Conservation (phyloP, 2,113 vertebrate genomes). For the Tragulus kanchil region DNA sequence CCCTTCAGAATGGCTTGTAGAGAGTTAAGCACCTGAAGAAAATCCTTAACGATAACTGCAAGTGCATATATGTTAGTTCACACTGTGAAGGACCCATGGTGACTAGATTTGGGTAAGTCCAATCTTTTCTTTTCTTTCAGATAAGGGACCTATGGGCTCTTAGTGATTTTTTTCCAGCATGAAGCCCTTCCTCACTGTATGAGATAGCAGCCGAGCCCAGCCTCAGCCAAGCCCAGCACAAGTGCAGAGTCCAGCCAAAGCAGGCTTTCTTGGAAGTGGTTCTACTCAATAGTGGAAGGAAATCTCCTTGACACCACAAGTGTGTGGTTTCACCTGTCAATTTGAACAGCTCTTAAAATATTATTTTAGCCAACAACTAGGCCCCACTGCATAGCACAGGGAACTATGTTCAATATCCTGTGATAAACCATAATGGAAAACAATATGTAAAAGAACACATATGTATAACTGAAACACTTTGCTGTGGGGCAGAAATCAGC, state of each 20-base stretch:
- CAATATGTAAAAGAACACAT: neutral
- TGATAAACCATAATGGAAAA: neutral
- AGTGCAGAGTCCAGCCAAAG: neutral
- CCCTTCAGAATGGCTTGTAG: neutral
- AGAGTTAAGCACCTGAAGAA: neutral
- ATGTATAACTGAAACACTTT: neutral
- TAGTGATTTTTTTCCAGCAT: neutral
- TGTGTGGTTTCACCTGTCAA: neutral
- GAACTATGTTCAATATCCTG: neutral
- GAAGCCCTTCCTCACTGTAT: neutral
- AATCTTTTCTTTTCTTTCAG: neutral
- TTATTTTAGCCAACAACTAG: neutral
- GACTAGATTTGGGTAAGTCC: neutral
- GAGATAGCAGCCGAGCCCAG: neutral
- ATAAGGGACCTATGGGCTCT: neutral
- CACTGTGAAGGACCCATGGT: neutral
- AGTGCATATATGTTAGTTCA: neutral
- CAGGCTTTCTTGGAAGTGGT: neutral
- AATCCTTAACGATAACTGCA: neutral
- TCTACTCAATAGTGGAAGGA: neutral
- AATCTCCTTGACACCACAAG: neutral
- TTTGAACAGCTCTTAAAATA: conserved; percentile 16
- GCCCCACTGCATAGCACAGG: neutral
- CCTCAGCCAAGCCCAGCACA: neutral
- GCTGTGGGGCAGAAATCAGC: neutral